These are phyloP conservation scores for Scaptomyza hsui DNA, from an alignment of 1,140 invertebrate species.

Conservation along the genomic window DNA sequence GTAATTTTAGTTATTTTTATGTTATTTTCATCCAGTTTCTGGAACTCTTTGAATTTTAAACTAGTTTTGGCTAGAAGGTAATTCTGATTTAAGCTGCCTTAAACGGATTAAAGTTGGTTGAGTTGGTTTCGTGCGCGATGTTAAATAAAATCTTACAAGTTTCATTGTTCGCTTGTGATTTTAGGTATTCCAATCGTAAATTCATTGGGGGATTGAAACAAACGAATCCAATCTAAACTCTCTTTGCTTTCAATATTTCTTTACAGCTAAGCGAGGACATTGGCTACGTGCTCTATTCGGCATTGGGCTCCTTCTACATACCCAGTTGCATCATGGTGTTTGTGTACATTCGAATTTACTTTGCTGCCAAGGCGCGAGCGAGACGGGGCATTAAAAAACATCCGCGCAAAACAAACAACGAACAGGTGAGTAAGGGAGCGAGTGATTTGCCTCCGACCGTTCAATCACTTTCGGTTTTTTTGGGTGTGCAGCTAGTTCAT, in stretches of 20 bases:
- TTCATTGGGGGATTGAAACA: neutral
- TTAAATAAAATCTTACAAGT: too few species aligned
- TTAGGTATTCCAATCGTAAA: conserved; percentile 12
- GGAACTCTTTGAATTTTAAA: too few species aligned
- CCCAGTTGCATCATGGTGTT: conserved; percentile 99
- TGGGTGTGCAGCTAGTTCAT: too few species aligned
- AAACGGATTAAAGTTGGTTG: too few species aligned
- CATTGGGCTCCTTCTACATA: conserved; percentile 99
- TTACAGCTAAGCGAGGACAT: conserved; percentile 96
- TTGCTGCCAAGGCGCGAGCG: conserved; percentile 95
- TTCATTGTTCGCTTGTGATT: conserved; percentile 9
- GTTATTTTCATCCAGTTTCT: too few species aligned
- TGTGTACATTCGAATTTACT: conserved; percentile 99
- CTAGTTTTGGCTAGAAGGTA: too few species aligned
- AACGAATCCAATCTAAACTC: neutral
- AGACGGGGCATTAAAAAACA: conserved; percentile 92
- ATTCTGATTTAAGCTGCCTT: too few species aligned
- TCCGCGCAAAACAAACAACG: conserved; percentile 87
- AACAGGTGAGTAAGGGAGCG: conserved; percentile 84
- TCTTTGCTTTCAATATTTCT: conserved; percentile 45
- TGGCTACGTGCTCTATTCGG: conserved; percentile 98
- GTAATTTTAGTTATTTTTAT: conserved; percentile 2
- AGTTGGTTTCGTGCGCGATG: too few species aligned
- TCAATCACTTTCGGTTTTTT: too few species aligned
- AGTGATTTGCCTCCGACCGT: too few species aligned